These are phyloP conservation scores for Limnodromus scolopaceus DNA, from an alignment of 2,797 vertebrate genomes.

Conservation along the genomic window DNA sequence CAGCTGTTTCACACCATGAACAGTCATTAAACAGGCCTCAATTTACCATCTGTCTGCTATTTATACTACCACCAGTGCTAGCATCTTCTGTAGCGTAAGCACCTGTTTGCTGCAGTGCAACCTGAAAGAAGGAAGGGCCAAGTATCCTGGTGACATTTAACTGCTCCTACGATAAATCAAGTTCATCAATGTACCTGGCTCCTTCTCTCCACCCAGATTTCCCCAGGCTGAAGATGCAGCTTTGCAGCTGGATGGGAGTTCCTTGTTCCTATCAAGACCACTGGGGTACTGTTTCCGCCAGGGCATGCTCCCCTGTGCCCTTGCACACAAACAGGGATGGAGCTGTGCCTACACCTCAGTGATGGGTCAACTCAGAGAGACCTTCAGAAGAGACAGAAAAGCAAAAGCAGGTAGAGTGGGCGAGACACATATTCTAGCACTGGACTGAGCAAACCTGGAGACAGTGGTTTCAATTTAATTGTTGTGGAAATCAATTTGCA, in stretches of 20 bases:
- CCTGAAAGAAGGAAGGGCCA: neutral
- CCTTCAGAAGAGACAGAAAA: neutral
- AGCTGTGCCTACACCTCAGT: neutral
- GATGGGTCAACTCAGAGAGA: neutral
- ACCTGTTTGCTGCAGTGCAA: neutral
- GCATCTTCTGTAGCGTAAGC: neutral
- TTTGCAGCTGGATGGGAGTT: neutral
- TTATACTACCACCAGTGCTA: neutral
- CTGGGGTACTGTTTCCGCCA: neutral
- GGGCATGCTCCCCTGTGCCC: no score
- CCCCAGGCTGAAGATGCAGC: neutral
- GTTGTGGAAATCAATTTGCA: neutral
- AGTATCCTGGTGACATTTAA: neutral
- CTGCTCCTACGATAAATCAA: neutral
- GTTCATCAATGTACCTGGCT: neutral
- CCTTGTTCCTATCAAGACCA: neutral
- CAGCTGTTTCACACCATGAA: neutral
- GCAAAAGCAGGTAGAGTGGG: neutral
- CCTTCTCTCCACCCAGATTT: neutral
- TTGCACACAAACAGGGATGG: neutral
- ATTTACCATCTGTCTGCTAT: slow-evolving; percentile 2
- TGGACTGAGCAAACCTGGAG: neutral
- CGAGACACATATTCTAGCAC: neutral
- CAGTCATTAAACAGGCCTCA: neutral
- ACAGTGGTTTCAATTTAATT: neutral